Conservation (phyloP, 2,797 vertebrate species). For the Diceros bicornis region DNA sequence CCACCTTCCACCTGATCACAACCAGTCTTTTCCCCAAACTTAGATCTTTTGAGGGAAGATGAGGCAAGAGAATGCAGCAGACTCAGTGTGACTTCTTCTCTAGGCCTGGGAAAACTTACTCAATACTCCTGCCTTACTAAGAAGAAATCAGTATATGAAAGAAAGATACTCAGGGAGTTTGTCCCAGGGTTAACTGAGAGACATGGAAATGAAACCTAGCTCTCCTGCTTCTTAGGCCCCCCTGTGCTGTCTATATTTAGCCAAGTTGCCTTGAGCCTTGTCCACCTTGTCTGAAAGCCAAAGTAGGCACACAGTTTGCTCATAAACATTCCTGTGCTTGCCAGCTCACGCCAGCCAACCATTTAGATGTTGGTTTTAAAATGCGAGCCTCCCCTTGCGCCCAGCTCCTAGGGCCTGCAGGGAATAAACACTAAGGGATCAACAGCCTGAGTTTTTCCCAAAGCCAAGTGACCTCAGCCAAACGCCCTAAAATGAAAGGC, state of each 20-base stretch:
- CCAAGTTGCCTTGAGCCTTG: constrained; percentile 14
- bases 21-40: neutral
- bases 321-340: constrained; percentile 68
- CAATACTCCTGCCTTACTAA: neutral
- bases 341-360: constrained; percentile 55
- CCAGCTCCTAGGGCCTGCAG: neutral
- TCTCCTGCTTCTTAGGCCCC: constrained; percentile 7
- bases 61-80: constrained; percentile 24
- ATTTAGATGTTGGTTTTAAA: constrained; percentile 65
- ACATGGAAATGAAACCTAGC: constrained; percentile 46
- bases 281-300: constrained; percentile 72
- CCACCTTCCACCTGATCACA: neutral
- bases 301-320: constrained; percentile 71
- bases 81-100: neutral
- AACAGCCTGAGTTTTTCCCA: constrained; percentile 60
- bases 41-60: constrained; percentile 28
- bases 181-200: constrained; percentile 42
- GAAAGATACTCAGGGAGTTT: constrained; percentile 25
- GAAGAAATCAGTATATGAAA: constrained; percentile 4
- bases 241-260: constrained; percentile 66
- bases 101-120: neutral
- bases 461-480: constrained; percentile 80
- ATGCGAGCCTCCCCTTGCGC: constrained; percentile 2
- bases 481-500: constrained; percentile 79
- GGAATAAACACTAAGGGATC: neutral